These are phyloP conservation scores for Linnaemya vulpina DNA, from an alignment of 2,888 invertebrate species.

Conservation along the genomic window DNA sequence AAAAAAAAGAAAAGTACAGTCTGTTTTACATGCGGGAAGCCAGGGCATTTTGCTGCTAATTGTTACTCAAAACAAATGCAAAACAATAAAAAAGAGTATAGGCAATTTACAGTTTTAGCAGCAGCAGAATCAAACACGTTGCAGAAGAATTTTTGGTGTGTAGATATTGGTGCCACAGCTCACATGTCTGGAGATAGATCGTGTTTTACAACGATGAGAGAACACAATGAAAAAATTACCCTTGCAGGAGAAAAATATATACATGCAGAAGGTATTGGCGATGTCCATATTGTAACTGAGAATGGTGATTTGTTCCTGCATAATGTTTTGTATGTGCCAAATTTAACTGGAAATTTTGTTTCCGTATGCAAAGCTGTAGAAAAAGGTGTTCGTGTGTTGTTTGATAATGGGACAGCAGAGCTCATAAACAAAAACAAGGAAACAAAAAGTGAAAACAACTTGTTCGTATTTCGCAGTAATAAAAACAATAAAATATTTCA, in stretches of 20 bases:
- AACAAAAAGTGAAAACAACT: background rate
- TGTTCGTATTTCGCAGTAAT: background rate
- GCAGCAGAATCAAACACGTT: slow-evolving; percentile 14
- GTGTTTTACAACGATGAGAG: slow-evolving; percentile 28
- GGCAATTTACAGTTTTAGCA: slow-evolving; percentile 13
- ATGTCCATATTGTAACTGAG: no score
- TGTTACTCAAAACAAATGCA: slow-evolving; percentile 14
- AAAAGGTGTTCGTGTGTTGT: background rate
- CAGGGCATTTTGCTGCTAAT: slow-evolving; percentile 32
- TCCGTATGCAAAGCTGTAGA: background rate
- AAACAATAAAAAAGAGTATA: slow-evolving; percentile 24
- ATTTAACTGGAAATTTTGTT: no score
- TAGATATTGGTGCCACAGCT: background rate
- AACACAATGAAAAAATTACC: no score
- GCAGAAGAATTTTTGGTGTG: slow-evolving; percentile 4
- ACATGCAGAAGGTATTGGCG: no score
- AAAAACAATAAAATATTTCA: slow-evolving; percentile 11
- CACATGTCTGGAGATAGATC: slow-evolving; percentile 54
- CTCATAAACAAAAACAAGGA: background rate
- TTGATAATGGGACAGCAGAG: background rate
- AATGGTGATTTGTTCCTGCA: no score
- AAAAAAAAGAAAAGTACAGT: background rate
- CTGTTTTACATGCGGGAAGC: slow-evolving; percentile 19
- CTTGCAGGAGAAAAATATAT: no score
- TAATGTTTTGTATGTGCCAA: no score